Conservation (phyloP, 2,113 vertebrate genomes). For the Donacobius atricapilla region DNA sequence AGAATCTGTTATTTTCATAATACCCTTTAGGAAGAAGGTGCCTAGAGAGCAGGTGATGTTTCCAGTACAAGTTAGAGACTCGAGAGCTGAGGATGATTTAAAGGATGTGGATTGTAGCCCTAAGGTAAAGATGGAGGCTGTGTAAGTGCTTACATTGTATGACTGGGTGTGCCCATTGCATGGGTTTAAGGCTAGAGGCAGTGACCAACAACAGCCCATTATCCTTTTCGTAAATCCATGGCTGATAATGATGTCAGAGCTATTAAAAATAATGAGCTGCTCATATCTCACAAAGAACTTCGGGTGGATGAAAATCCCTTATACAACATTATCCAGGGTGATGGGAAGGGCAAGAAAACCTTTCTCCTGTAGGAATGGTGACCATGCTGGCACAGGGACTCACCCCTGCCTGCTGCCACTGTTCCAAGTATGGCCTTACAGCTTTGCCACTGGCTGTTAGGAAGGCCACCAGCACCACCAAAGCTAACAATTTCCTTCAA, state of each 20-base stretch:
- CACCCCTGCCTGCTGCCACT: not conserved
- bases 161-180: not conserved
- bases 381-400: fast-evolving
- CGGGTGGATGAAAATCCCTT: not conserved
- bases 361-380: fast-evolving
- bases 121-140: not conserved
- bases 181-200: not conserved
- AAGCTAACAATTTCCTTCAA: not conserved
- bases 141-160: fast-evolving
- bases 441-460: not conserved
- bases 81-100: not conserved
- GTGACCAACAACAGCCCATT: not conserved
- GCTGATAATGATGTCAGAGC: not conserved
- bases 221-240: not conserved
- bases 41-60: not conserved
- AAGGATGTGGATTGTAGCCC: not conserved
- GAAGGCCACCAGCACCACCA: not conserved
- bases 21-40: not conserved
- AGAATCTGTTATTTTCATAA: not conserved
- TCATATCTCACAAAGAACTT: not conserved
- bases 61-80: not conserved
- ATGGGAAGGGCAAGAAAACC: not conserved
- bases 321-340: not conserved
- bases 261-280: conserved; percentile 10
- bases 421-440: not conserved